Evolutionary conservation across 2,797 vertebrate species (phyloP).

Genomic region (Neolamprologus multifasciatus): DNA sequence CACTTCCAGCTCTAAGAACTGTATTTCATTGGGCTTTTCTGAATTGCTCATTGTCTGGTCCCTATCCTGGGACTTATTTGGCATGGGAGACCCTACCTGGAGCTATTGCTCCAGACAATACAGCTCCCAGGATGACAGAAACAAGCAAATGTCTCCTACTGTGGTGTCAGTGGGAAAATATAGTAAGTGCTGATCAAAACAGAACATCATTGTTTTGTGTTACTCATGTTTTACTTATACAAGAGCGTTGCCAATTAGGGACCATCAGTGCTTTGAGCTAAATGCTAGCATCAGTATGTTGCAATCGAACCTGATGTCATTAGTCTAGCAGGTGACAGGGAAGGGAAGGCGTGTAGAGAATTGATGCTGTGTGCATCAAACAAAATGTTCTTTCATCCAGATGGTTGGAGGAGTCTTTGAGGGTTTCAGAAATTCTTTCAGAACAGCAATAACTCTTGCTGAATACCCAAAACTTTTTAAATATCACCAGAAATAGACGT

Average conservation of each 20-base stretch:
- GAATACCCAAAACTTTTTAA: background rate
- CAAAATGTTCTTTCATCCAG: background rate
- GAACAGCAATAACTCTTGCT: background rate
- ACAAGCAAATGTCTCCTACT: background rate
- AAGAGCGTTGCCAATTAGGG: background rate
- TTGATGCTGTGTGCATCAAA: background rate
- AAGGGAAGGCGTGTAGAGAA: background rate
- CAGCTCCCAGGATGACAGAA: background rate
- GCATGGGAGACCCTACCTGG: background rate
- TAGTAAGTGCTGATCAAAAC: background rate
- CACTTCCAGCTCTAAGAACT: background rate
- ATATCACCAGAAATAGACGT: background rate
- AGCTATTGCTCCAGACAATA: background rate
- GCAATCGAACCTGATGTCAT: background rate
- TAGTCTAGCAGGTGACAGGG: background rate
- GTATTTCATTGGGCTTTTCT: background rate
- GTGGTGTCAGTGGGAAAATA: background rate
- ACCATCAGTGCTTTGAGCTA: background rate
- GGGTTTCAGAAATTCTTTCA: background rate
- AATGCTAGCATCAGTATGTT: background rate
- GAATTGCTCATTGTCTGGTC: background rate
- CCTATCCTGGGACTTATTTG: background rate
- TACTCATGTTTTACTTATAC: background rate
- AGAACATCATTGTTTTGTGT: background rate
- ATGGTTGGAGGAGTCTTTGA: background rate